A percentile compares a stretch with the other conserved stretches of the same genome.
Conservation (phyloP, 2,797 vertebrate genomes). For the Helostoma temminkii region DNA sequence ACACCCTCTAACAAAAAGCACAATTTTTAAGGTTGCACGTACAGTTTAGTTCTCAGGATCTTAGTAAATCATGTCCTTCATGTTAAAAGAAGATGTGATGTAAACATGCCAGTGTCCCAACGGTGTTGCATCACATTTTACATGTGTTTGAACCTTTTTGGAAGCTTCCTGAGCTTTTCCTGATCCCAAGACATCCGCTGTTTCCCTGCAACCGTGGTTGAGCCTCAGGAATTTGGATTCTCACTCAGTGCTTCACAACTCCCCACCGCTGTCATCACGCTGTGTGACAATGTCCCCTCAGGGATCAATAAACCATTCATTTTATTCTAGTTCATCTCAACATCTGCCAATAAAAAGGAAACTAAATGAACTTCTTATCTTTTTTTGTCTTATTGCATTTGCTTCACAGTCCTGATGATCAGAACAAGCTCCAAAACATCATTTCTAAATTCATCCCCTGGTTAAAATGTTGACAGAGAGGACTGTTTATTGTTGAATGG, state of each 20-base stretch:
- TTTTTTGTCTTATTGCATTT: background rate
- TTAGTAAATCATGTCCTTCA: too few species aligned
- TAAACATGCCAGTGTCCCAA: too few species aligned
- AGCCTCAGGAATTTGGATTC: background rate
- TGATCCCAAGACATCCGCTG: background rate
- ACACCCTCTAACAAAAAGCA: too few species aligned
- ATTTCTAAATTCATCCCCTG: too few species aligned
- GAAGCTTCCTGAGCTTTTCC: too few species aligned
- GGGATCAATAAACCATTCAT: constrained; percentile 11
- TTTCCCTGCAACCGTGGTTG: background rate
- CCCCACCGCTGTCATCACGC: background rate
- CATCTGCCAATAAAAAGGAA: background rate
- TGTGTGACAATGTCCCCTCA: background rate
- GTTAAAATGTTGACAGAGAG: background rate
- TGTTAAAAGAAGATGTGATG: too few species aligned
- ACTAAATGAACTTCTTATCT: constrained; percentile 22
- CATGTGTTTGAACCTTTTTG: too few species aligned
- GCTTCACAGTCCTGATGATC: background rate
- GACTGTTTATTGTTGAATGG: too few species aligned
- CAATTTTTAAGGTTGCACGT: too few species aligned
- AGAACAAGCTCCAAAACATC: background rate
- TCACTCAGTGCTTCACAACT: too few species aligned
- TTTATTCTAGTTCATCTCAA: background rate
- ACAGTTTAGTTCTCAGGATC: too few species aligned
- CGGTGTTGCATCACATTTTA: too few species aligned